Base-by-base conservation (phyloP, 2,888 invertebrate species). In the Chrysolina oricalcia region DNA sequence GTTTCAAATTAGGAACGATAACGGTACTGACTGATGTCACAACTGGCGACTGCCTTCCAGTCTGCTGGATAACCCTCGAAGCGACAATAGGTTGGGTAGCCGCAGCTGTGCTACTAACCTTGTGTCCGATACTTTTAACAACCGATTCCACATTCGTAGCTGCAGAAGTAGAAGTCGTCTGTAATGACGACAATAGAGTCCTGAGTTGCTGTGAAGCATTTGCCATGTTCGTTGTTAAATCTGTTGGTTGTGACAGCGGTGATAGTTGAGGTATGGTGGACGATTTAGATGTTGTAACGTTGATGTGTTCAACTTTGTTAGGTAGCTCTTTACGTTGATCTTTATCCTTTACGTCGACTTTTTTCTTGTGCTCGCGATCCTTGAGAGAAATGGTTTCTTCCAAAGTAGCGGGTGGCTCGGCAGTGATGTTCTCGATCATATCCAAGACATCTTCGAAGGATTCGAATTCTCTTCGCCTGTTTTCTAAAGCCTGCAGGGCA, bases 241-340 rank as follows among this genome's bases (percentile, higher is more conserved):
- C 94, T 1, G 93, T 91, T 0, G 94, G 94, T 85, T 94, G 93
- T 0, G 94, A 94, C 1, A 94, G 86, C 0, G 94, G 94, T 0
- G 94, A 94, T 27, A 94, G 87, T 84, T 94, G 94, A 0, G 94
- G 93, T 65, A 93, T 90, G 0, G 91, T 90, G 0, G 92, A 90
- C 40, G 81, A 81, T 76, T 83, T 81, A 43, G 72, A 77, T 27
- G 80, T 81, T 43, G 84, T 74, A 41, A 82, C 81, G 69, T 84
- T 77, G 41, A 83, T 81, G 4, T 70, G 71, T 66, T 79, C 77
- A 10, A 72, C 67, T 70, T 74, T 73, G 15, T 40, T 75, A 1
- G 64, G 21, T 1, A 66, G 17, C 9, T 46, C 21, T 50, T 73
- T 70, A 56, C 71, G 43, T n/a, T 35, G 41, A 3, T 74, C 68